These are phyloP conservation scores for Aproaerema taeniolella DNA, from an alignment of 2,888 invertebrate genomes.

Conservation along the genomic window DNA sequence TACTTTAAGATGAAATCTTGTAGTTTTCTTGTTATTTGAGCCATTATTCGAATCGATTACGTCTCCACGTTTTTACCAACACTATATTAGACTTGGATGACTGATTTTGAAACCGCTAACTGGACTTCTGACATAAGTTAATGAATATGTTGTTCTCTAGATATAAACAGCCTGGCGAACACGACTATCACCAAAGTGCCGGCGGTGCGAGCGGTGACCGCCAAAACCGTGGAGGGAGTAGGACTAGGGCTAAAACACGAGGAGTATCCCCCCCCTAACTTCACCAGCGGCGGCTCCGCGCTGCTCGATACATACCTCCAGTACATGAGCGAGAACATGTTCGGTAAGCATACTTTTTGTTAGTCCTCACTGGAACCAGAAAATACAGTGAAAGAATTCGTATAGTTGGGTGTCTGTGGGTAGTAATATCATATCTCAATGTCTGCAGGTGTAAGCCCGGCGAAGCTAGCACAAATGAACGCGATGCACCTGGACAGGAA, in stretches of 20 bases:
- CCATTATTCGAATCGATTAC: no score
- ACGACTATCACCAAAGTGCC: constrained; percentile 81
- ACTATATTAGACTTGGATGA: no score
- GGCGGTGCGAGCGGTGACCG: constrained; percentile 80
- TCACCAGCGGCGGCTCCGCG: constrained; percentile 85
- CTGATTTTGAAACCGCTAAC: no score
- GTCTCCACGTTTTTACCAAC: no score
- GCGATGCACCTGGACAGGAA: constrained; percentile 75
- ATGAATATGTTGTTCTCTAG: no score
- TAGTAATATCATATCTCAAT: no score
- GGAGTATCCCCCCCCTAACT: constrained; percentile 81
- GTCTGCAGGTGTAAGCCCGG: constrained; percentile 82
- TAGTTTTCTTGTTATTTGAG: no score
- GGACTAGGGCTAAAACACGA: constrained; percentile 82
- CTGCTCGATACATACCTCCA: constrained; percentile 92
- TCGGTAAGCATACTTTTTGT: no score
- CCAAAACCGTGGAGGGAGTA: constrained; percentile 80
- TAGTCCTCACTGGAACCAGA: neutral
- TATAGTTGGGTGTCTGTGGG: no score
- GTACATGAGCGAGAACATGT: constrained; percentile 90
- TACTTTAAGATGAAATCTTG: no score
- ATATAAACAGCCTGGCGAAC: constrained; percentile 76
- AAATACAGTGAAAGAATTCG: neutral
- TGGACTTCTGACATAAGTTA: no score
- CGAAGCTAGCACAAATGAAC: constrained; percentile 87